A percentile compares a stretch with the other conserved stretches of the same genome.
phyloP scores from a whole-genome alignment of 2,797 vertebrate genomes.

The Sylvilagus floridanus region DNA sequence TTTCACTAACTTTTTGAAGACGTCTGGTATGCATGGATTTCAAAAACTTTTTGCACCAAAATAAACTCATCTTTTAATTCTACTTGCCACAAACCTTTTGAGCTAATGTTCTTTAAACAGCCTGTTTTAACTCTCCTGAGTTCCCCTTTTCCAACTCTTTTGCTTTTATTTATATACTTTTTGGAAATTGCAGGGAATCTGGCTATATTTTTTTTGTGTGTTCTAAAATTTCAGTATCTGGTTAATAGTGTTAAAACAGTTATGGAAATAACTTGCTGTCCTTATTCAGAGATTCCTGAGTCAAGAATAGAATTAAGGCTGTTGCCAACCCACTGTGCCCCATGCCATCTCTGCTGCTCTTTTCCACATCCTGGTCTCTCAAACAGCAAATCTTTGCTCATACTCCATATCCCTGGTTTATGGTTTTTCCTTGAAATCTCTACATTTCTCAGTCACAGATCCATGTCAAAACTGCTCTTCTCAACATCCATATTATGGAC shows the following conservation, averaged over 20 bases:
- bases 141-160: slow-evolving; percentile 34
- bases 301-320: not conserved
- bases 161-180: slow-evolving; percentile 30
- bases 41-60: too few species aligned
- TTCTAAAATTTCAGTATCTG: slow-evolving; percentile 56
- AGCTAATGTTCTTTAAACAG: not conserved
- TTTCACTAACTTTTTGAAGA: too few species aligned
- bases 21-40: too few species aligned
- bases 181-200: slow-evolving; percentile 11
- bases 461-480: not conserved
- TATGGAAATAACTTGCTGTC: slow-evolving; percentile 19
- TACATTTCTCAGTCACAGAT: not conserved
- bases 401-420: not conserved
- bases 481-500: not conserved
- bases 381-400: not conserved
- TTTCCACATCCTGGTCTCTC: not conserved
- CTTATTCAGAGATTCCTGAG: not conserved
- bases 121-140: not conserved
- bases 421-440: not conserved
- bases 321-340: not conserved
- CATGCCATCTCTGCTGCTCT: not conserved
- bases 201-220: not conserved
- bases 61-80: too few species aligned
- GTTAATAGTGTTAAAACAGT: slow-evolving; percentile 27
- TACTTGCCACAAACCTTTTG: not conserved